These are phyloP conservation scores for Trichonephila inaurata DNA, from an alignment of 1,140 invertebrate genomes.

Conservation along the genomic window DNA sequence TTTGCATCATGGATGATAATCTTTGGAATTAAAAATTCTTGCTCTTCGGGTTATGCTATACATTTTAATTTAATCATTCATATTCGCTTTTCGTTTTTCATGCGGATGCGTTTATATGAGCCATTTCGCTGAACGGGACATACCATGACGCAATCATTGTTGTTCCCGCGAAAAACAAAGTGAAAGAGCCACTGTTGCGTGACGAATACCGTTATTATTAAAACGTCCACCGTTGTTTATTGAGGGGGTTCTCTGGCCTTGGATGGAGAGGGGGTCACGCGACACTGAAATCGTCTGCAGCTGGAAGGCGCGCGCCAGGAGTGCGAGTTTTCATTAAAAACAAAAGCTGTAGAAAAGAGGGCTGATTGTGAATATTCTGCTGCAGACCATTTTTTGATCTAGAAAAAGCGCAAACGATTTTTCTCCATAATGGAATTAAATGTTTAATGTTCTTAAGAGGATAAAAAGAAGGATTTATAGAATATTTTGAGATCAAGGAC, in stretches of 20 bases:
- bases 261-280: slow-evolving; percentile 6
- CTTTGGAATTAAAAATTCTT: slow-evolving; percentile 27
- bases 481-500: neutral
- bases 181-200: slow-evolving; percentile 40
- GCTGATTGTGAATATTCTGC: neutral
- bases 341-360: neutral
- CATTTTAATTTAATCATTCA: slow-evolving; percentile 26
- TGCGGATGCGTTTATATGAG: neutral
- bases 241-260: slow-evolving; percentile 26
- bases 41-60: slow-evolving; percentile 8
- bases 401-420: neutral
- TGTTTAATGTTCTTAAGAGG: neutral
- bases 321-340: neutral
- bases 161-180: neutral
- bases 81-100: slow-evolving; percentile 27
- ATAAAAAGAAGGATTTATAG: neutral
- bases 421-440: neutral
- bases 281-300: slow-evolving; percentile 35
- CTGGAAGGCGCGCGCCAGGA: neutral
- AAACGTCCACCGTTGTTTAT: slow-evolving; percentile 53
- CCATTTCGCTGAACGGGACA: neutral
- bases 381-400: neutral
- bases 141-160: neutral
- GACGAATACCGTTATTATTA: slow-evolving; percentile 51
- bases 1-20: slow-evolving; percentile 16